Conservation (phyloP, 2,888 invertebrate species). For the Acleris literana region DNA sequence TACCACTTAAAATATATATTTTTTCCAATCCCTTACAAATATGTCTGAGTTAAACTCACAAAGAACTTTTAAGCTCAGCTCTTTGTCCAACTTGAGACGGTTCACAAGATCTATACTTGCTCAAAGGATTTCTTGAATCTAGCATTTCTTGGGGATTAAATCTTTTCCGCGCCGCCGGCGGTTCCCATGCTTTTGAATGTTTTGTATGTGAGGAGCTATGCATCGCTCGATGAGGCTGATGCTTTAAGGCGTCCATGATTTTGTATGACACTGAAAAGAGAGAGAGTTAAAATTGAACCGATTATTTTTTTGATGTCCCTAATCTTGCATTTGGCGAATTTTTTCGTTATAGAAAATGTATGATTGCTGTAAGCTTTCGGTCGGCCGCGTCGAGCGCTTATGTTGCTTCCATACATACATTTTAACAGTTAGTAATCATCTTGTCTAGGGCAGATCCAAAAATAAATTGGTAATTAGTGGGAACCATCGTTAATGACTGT, state of each 20-base stretch:
- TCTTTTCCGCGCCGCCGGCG: slow-evolving; percentile 16
- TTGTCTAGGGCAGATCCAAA: too few relatives aligned
- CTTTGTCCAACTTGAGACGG: slow-evolving; percentile 3
- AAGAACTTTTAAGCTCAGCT: neutral
- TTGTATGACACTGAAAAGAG: neutral
- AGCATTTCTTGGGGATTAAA: slow-evolving; percentile 15
- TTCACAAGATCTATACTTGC: neutral
- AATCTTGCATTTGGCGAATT: too few relatives aligned
- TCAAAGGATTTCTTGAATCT: slow-evolving; percentile 1
- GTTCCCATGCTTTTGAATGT: slow-evolving; percentile 41
- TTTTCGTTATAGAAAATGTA: too few relatives aligned
- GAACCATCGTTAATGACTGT: too few relatives aligned
- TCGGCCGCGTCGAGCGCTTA: too few relatives aligned
- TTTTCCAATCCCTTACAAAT: neutral
- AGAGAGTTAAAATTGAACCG: too few relatives aligned
- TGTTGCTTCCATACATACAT: too few relatives aligned
- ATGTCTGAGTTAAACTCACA: too few relatives aligned
- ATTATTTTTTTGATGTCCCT: too few relatives aligned
- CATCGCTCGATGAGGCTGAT: slow-evolving; percentile 35
- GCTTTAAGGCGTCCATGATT: slow-evolving; percentile 3
- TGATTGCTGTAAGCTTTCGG: too few relatives aligned
- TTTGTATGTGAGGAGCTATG: slow-evolving; percentile 40
- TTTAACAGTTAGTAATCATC: too few relatives aligned
- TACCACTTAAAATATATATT: neutral
- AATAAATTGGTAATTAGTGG: too few relatives aligned